Evolutionary conservation across 1,140 invertebrate genomes (phyloP), one percentile per base, ranked within the genome.

Genomic region (Solenopsis invicta): DNA sequence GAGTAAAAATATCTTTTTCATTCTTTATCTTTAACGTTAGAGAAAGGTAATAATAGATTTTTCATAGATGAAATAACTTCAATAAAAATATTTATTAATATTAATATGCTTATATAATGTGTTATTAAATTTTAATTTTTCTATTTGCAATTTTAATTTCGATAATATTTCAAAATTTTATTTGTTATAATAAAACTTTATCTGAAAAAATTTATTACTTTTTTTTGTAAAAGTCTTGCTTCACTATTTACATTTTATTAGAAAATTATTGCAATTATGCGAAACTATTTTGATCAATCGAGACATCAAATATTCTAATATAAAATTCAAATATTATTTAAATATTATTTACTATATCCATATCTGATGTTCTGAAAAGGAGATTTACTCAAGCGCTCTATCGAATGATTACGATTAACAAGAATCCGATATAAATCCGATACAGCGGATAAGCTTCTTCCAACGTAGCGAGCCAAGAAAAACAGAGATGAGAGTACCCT

Each of bases 391-490:
- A 74, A 75, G 45, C 64, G 37, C 41, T 84, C n/a, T 74, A 84
- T 84, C 54, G 69, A 84, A 84, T 84, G 67, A 84, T 84, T 61
- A 61, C 45, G 80, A 84, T 84, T 84, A 84, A 75, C 67, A 74
- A 84, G 56, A 84, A 75, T 84, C 69, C 41, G 54, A 41, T 84
- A 84, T 84, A 84, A 84, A 84, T 82, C 41, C 54, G 80, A 84
- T 84, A 62, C 69, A 74, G 69, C 24, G 54, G 80, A 84, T 84
- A 84, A 84, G 69, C 80, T 29, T 41, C 21, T 84, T 45, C 69
- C 80, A 67, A 37, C n/a, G 54, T 84, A 75, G 69, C 67, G 69
- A 62, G 54, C 80, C 80, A 84, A 84, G 80, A 84, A 84, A 84
- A 84, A 75, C 69, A 84, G 69, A 84, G 69, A 61, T 50, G 80